Evolutionary conservation across 2,113 vertebrate species (phyloP).

Genomic region (Equus przewalskii): DNA sequence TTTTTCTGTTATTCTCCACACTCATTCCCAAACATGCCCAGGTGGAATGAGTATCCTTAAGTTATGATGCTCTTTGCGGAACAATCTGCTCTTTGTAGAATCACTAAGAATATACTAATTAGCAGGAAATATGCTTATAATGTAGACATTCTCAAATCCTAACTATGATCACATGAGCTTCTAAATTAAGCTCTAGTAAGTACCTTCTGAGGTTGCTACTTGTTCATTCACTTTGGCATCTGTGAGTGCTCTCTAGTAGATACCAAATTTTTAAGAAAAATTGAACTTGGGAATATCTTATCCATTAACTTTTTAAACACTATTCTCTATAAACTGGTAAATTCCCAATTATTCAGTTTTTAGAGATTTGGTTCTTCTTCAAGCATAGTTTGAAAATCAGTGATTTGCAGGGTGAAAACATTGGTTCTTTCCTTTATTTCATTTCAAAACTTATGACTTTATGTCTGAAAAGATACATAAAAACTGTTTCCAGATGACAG

Average conservation of each 20-base stretch:
- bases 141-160: not conserved
- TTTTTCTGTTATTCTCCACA: not conserved
- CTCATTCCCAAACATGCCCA: not conserved
- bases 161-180: not conserved
- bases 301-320: not conserved
- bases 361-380: constrained; percentile 27
- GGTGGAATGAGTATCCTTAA: not conserved
- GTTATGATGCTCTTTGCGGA: not conserved
- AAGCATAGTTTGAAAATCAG: not conserved
- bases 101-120: not conserved
- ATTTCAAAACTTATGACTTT: not conserved
- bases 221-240: constrained; percentile 20
- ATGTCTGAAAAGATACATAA: constrained; percentile 18
- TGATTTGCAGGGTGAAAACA: constrained; percentile 17
- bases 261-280: constrained; percentile 43
- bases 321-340: not conserved
- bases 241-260: not conserved
- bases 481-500: not conserved
- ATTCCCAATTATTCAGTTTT: not conserved
- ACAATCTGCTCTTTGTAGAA: not conserved
- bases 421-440: constrained; percentile 25
- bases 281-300: constrained; percentile 45
- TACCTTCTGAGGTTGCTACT: constrained; percentile 2
- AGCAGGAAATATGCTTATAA: constrained; percentile 6
- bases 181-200: constrained; percentile 2